Conservation (phyloP, 2,797 vertebrate genomes). For the Helarctos malayanus region DNA sequence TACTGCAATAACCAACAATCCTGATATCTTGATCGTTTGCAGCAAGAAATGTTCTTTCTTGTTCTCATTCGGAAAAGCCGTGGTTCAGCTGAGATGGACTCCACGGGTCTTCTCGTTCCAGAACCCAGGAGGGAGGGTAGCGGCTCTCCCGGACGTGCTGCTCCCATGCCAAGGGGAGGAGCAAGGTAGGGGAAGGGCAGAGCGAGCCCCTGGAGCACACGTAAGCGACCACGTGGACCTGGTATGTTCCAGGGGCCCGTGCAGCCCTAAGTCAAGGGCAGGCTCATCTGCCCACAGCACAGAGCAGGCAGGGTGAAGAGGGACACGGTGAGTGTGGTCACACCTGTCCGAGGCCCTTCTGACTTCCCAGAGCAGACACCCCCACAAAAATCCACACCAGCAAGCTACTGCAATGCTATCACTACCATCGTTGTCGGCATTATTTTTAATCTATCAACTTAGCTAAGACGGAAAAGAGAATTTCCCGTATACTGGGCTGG, state of each 20-base stretch:
- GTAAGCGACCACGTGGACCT: fast-evolving
- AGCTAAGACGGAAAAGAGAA: not conserved
- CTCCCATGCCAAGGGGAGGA: too few relatives aligned
- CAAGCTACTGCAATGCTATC: fast-evolving
- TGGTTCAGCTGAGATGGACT: not conserved
- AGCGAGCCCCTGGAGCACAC: fast-evolving
- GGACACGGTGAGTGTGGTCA: fast-evolving
- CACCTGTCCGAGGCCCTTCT: not conserved
- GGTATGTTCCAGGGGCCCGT: not conserved
- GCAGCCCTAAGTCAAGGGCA: not conserved
- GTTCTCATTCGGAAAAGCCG: fast-evolving
- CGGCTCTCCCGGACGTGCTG: fast-evolving
- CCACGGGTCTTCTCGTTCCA: fast-evolving
- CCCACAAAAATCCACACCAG: fast-evolving
- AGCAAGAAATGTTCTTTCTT: not conserved
- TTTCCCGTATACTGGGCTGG: not conserved
- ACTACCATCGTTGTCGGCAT: fast-evolving
- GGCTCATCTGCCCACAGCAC: fast-evolving
- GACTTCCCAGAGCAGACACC: not conserved
- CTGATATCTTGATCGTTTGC: not conserved
- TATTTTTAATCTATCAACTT: not conserved
- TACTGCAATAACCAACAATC: not conserved
- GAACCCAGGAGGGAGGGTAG: not conserved
- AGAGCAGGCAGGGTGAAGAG: not conserved
- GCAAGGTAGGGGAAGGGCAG: not conserved